Percentiles rank a stretch among this genome's conserved stretches.
These are phyloP conservation scores for Hybognathus amarus DNA, from an alignment of 2,797 vertebrate species.

Conservation along the genomic window DNA sequence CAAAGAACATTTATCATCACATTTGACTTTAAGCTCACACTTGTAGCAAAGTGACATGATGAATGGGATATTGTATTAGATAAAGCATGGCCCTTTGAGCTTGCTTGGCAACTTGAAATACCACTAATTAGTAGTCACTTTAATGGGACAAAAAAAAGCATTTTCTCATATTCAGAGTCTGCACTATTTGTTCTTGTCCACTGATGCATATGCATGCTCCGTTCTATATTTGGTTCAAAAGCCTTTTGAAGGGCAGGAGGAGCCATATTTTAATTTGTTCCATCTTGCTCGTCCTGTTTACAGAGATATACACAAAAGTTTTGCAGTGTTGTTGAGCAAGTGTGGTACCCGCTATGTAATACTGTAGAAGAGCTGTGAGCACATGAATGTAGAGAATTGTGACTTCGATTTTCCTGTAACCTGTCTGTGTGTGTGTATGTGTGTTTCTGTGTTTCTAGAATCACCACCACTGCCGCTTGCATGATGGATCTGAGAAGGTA, in stretches of 20 bases:
- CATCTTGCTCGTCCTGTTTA: background rate
- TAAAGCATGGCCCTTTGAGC: conserved; percentile 39
- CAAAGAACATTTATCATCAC: conserved; percentile 42
- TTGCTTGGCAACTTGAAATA: background rate
- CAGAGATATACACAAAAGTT: background rate
- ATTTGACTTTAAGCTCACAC: conserved; percentile 29
- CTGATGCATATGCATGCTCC: conserved; percentile 23
- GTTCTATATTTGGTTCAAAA: conserved; percentile 55
- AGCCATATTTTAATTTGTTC: conserved; percentile 35
- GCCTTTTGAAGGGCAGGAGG: conserved; percentile 27
- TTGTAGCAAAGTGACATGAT: conserved; percentile 34
- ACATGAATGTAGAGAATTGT: background rate
- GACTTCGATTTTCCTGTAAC: background rate
- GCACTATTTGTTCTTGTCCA: conserved; percentile 39
- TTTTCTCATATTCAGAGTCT: conserved; percentile 35
- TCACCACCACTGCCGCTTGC: conserved; percentile 97
- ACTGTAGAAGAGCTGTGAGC: background rate
- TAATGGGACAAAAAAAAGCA: background rate
- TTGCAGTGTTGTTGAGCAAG: background rate
- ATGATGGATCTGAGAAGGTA: conserved; percentile 99
- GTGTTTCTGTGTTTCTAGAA: conserved; percentile 75
- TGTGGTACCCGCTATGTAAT: background rate
- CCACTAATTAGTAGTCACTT: background rate
- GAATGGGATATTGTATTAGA: conserved; percentile 12
- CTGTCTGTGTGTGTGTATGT: background rate